Evolutionary conservation across 1,140 invertebrate species (phyloP), one percentile per base, ranked within the genome.

Genomic region (Drosophila orena): DNA sequence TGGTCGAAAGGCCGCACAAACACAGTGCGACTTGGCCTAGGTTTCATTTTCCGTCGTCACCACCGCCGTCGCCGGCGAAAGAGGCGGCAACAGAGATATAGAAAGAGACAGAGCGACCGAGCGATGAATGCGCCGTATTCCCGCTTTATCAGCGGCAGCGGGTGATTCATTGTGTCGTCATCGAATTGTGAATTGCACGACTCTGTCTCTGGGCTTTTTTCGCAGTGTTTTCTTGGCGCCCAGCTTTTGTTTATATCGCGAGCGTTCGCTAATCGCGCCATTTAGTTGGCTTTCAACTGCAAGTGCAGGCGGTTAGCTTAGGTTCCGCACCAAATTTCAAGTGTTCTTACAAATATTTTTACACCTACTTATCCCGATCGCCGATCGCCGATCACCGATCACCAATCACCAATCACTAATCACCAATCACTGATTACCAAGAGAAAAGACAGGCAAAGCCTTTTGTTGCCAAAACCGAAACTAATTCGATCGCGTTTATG

Each of bases 251-350:
- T 89, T 88, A 88, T 79, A 83, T 71, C 71, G 65, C 81, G 54
- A 37, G 46, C 46, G 60, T 17, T 40, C 17, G 61, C 62, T 79
- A 69, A 83, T 60, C 61, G 62, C 22, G 58, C n/a, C 79, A 58
- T 60, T 86, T 88, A 88, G 83, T 88, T 83, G 59, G 40, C 62
- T 77, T 72, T 65, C 55, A 79, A 66, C 71, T 71, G 84, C 84
- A 88, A 89, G 76, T 88, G 84, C 75, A 83, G 59, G 53, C 84
- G 84, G 83, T 62, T 52, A 37, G 42, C 12, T 14, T 0, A 8
- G 12, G 40, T 11, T 58, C n/a, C 8, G 15, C 4, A 8, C 15
- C 17, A 30, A n/a, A 8, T 30, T 30, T 30, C 7, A 30, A 10
- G 3, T 10, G 10, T 30, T 30, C 3, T 0, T 5, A 24, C 24